These are phyloP conservation scores for Philereme vetulata DNA, from an alignment of 2,888 invertebrate genomes.

Conservation along the genomic window DNA sequence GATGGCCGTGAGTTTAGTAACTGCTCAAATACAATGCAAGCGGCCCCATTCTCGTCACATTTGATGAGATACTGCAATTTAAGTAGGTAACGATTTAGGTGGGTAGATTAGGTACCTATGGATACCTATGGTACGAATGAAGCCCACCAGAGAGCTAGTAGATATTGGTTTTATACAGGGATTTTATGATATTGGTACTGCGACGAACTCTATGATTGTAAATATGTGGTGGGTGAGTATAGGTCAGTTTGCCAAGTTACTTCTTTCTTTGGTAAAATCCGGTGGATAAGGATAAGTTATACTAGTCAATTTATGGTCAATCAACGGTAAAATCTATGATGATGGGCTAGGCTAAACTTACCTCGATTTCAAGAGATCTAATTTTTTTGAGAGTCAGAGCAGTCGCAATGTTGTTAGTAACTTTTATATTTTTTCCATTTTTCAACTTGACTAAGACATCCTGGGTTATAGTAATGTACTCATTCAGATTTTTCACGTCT, in stretches of 20 bases:
- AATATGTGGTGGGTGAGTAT: too few relatives aligned
- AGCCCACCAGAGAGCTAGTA: too few relatives aligned
- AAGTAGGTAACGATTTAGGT: not conserved
- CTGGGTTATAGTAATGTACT: slow-evolving; percentile 57
- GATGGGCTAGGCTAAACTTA: slow-evolving; percentile 38
- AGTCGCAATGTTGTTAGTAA: slow-evolving; percentile 60
- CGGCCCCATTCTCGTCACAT: slow-evolving; percentile 62
- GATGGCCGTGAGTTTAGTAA: slow-evolving; percentile 57
- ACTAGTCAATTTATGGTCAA: not conserved
- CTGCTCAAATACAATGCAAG: slow-evolving; percentile 54
- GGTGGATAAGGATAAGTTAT: not conserved
- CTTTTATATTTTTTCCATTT: slow-evolving; percentile 56
- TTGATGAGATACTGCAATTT: slow-evolving; percentile 65
- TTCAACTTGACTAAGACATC: slow-evolving; percentile 45
- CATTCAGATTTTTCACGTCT: slow-evolving; percentile 53
- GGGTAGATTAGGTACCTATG: not conserved
- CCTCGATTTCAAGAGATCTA: slow-evolving; percentile 65
- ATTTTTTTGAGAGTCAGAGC: slow-evolving; percentile 62
- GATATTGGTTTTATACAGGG: too few relatives aligned
- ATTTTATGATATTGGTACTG: too few relatives aligned
- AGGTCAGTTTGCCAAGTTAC: too few relatives aligned
- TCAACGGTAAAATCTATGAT: not conserved
- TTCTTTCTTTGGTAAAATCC: too few relatives aligned
- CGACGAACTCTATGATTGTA: too few relatives aligned
- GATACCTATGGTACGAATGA: not conserved